Evolutionary conservation across 2,113 vertebrate genomes (phyloP), one percentile per base, ranked within the genome.

Genomic region (Urocitellus parryii): DNA sequence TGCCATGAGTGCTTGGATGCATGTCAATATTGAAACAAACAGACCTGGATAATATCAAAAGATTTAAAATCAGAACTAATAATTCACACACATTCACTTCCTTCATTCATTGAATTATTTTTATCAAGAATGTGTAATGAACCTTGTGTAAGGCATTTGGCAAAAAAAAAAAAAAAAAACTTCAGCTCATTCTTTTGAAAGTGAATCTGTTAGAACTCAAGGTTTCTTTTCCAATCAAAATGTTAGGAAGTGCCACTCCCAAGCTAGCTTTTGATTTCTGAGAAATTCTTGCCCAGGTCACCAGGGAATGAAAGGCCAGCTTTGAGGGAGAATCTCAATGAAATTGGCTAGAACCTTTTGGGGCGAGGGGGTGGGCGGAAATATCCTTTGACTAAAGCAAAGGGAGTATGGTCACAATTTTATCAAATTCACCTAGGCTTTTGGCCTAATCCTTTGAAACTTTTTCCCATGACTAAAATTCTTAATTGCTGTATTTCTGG

Each of bases 171-270:
- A 39, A 39, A 39, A 39, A 39, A 39, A 83, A 97, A 84, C 9
- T 73, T 86, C 83, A 82, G 65, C 24, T 91, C 67, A 96, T 96
- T 94, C 89, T 96, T 98, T 98, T 92, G 12, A 0, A 84, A 88
- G 94, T 96, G 67, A 83, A 90, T 91, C 79, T 87, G 82, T 97
- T 97, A 95, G 78, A 91, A 94, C 34, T 96, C 91, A 82, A 79
- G 22, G 91, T 86, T 96, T 95, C 79, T 94, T 96, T 98, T 95
- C 96, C 80, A 96, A 94, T 85, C 78, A 96, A 91, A 97, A 97
- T 34, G 20, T 95, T 80, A 97, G 97, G 97, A 98, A 98, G 79
- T 95, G 93, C 96, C 96, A 84, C 97, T 97, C 97, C 97, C 96
- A 83, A 94, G 34, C 42, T 29, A 58, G 51, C 70, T 94, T 96